Evolutionary conservation across 1,140 invertebrate genomes (phyloP), one percentile per base, ranked within the genome.

Genomic region (Drosophila biarmipes): DNA sequence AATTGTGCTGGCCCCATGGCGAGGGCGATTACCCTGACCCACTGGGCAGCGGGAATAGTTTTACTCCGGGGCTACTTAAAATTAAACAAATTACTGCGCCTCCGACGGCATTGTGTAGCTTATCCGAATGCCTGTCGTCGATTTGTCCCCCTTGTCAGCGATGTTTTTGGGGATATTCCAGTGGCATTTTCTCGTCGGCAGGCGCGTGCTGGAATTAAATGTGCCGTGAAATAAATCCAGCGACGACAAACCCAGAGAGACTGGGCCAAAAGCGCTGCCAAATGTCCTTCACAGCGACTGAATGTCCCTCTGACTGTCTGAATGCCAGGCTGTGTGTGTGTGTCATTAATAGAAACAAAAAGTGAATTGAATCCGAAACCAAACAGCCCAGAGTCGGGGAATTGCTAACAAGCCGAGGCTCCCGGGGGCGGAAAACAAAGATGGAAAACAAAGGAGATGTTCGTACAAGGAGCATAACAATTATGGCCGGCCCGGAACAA

Each of bases 151-250:
- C 29, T 80, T 74, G 72, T 64, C 67, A 56, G 10, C 67, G 34
- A 35, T 69, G 67, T 69, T 48, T 66, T 46, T 56, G 37, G 43
- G 76, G 54, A 81, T 69, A 63, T 46, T 42, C 38, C 38, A 37
- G 42, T 31, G 42, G 35, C 27, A 31, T n/a, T n/a, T 62, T 68
- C 27, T 29, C 67, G 73, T 54, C 68, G 53, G 72, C 58, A 52
- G 73, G 82, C 81, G 81, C 81, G 78, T 86, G 82, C 71, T 78
- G 69, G 69, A 71, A 87, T 87, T 86, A 86, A 86, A 86, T 86
- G 81, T 86, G 82, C 81, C 81, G 81, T 86, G 81, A 86, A 86
- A 86, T 86, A 86, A 86, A 86, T 86, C 82, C 81, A 74, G 38
- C 49, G 55, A 71, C 37, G 61, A 77, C 38, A 34, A 14, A 35